These are phyloP conservation scores for Etheostoma cragini DNA, from an alignment of 2,113 vertebrate genomes.

Conservation along the genomic window DNA sequence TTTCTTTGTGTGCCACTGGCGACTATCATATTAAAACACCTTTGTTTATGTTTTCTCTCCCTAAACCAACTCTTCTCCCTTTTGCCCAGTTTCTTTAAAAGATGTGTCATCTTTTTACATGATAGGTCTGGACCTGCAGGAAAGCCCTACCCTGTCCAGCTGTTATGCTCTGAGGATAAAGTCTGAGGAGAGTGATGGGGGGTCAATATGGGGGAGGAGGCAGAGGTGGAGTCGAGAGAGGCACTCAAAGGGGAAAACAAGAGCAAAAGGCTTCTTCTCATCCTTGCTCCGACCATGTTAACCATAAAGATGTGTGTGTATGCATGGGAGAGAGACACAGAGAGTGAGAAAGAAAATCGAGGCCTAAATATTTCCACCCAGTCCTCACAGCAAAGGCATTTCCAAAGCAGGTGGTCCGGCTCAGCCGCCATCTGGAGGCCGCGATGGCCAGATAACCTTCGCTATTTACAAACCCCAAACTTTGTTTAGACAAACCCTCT, in stretches of 20 bases:
- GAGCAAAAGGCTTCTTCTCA: constrained; percentile 54
- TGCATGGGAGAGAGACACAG: constrained; percentile 30
- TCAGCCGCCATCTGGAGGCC: constrained; percentile 83
- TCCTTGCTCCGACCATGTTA: constrained; percentile 52
- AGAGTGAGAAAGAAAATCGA: constrained; percentile 34
- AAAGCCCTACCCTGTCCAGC: constrained; percentile 75
- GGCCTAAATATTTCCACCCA: constrained; percentile 54
- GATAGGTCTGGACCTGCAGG: constrained; percentile 79
- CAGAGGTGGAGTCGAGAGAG: constrained; percentile 23
- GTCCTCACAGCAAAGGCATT: constrained; percentile 74
- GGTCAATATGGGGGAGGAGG: constrained; percentile 46
- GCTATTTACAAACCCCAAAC: constrained; percentile 84
- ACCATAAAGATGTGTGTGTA: constrained; percentile 43
- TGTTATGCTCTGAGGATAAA: constrained; percentile 74
- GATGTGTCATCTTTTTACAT: constrained; percentile 73
- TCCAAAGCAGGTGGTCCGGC: constrained; percentile 85
- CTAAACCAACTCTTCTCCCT: constrained; percentile 57
- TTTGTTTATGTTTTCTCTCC: constrained; percentile 73
- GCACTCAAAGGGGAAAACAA: constrained; percentile 50
- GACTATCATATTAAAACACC: constrained; percentile 76
- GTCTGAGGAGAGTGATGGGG: constrained; percentile 60
- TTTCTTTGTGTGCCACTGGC: constrained; percentile 69
- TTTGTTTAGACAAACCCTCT: constrained; percentile 85
- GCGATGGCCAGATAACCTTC: constrained; percentile 84
- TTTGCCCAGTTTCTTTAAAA: constrained; percentile 72